A percentile compares a stretch with the other conserved stretches of the same genome.
Evolutionary conservation across 1,140 invertebrate species (phyloP).

Genomic region (Leptinotarsa texana): DNA sequence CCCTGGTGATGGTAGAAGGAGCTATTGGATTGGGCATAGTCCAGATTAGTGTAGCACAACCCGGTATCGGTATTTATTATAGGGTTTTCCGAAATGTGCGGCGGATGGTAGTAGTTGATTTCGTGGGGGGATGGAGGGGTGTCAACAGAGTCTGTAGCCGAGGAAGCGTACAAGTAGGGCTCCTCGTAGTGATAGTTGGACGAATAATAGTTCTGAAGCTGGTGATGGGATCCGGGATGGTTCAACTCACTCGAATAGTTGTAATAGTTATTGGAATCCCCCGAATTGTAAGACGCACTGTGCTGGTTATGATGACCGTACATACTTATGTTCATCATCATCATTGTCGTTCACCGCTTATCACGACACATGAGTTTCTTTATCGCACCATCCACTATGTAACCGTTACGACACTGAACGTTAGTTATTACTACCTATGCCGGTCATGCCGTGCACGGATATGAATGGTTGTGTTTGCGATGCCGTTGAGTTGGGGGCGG

Average conservation of each 20-base stretch:
- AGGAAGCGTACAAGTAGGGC: conserved; percentile 42
- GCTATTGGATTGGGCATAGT: conserved; percentile 62
- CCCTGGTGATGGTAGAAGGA: conserved; percentile 38
- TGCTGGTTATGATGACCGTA: conserved; percentile 60
- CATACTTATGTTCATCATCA: conserved; percentile 75
- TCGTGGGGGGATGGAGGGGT: conserved; percentile 50
- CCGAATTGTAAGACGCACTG: conserved; percentile 44
- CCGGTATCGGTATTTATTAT: conserved; percentile 85
- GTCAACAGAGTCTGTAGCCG: conserved; percentile 41
- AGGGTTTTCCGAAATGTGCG: conserved; percentile 57
- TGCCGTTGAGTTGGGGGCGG: conserved; percentile 31
- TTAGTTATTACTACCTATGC: background rate
- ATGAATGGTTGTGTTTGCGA: conserved; percentile 6
- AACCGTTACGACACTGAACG: conserved; percentile 20
- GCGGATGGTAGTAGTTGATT: conserved; percentile 51
- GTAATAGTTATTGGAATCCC: conserved; percentile 60
- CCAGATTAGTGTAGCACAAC: conserved; percentile 87
- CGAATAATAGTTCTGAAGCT: conserved; percentile 55
- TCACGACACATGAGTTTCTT: conserved; percentile 26
- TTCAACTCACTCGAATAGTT: conserved; percentile 51
- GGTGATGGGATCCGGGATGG: conserved; percentile 35
- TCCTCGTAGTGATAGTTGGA: conserved; percentile 52
- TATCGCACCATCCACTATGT: conserved; percentile 25
- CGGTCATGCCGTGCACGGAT: background rate
- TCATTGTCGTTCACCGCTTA: conserved; percentile 56